phyloP scores from a whole-genome alignment of 2,113 vertebrate genomes.

The Zosterops lateralis region DNA sequence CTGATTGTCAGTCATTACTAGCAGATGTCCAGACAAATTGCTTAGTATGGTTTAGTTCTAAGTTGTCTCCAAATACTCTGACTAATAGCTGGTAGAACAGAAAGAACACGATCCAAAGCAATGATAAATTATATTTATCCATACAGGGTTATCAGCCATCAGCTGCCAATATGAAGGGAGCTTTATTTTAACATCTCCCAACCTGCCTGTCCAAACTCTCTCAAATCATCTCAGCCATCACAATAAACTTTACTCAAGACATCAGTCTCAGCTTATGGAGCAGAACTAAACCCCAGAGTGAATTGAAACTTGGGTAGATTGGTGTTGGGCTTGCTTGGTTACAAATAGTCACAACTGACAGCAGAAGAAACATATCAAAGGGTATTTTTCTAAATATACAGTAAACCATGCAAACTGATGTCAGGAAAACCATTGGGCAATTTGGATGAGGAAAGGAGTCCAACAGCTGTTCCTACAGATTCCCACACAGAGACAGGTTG shows the following conservation, averaged over 20 bases:
- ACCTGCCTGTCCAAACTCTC: background rate
- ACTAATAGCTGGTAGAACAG: background rate
- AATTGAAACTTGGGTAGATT: rapidly evolving
- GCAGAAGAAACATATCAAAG: background rate
- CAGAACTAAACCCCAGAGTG: background rate
- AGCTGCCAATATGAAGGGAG: background rate
- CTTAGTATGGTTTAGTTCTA: background rate
- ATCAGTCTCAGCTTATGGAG: background rate
- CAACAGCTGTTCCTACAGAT: constrained; percentile 13
- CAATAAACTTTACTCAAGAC: background rate
- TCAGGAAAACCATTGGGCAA: background rate
- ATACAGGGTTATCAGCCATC: background rate
- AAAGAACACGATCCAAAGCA: background rate
- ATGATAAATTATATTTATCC: constrained; percentile 22
- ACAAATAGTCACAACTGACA: background rate
- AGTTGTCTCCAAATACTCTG: background rate
- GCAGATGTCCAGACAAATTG: background rate
- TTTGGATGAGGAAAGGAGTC: background rate
- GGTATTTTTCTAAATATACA: background rate
- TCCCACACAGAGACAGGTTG: background rate
- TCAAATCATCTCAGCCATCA: background rate
- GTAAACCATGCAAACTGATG: background rate
- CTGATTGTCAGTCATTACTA: background rate
- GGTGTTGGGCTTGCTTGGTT: background rate
- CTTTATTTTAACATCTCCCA: background rate